Conservation (phyloP, 2,888 invertebrate species). For the Fissipunctia ypsillon region DNA sequence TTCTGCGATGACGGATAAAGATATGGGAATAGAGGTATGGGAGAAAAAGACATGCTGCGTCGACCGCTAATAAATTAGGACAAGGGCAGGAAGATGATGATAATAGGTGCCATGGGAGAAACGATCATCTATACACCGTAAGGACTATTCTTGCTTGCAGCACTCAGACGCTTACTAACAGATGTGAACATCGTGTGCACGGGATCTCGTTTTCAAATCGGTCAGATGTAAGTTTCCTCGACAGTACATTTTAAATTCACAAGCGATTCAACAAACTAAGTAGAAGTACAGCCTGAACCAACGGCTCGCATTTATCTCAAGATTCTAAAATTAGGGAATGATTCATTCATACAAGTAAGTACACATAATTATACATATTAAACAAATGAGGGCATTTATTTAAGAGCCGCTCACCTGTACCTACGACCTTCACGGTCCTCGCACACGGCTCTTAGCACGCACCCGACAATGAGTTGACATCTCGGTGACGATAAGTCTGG, state of each 20-base stretch:
- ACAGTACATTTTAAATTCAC: neutral
- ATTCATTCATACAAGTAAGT: conserved; percentile 41
- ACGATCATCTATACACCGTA: too few species aligned
- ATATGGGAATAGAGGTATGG: too few species aligned
- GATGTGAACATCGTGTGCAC: too few species aligned
- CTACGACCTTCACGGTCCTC: conserved; percentile 65
- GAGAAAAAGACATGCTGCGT: neutral
- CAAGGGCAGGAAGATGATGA: accelerated
- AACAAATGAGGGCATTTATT: conserved; percentile 60
- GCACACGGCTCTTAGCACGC: conserved; percentile 59
- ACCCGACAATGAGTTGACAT: conserved; percentile 67
- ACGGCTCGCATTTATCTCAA: conserved; percentile 7
- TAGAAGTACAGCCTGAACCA: neutral
- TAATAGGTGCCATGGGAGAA: too few species aligned
- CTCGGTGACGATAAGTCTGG: conserved; percentile 37
- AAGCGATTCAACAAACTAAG: neutral
- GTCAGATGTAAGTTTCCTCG: too few species aligned
- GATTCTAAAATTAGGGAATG: conserved; percentile 45
- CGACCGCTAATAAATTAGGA: too few species aligned
- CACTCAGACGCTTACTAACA: too few species aligned
- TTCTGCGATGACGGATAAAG: neutral
- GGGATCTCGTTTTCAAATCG: too few species aligned
- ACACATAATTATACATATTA: conserved; percentile 42
- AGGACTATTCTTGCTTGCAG: too few species aligned
- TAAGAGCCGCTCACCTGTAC: conserved; percentile 48